phyloP scores from a whole-genome alignment of 2,797 vertebrate species.

The Pelodytes ibericus region DNA sequence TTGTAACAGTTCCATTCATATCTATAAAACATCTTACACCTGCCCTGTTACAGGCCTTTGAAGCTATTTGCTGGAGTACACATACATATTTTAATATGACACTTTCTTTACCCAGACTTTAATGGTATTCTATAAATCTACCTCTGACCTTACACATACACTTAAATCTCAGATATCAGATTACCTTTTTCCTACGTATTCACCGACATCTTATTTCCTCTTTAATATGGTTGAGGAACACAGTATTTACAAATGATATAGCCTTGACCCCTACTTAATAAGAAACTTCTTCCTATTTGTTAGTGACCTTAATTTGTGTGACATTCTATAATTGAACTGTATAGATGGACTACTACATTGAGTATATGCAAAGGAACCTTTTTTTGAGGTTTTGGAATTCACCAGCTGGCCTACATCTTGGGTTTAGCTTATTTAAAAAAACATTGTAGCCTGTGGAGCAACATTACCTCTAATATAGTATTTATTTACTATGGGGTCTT shows the following conservation, averaged over 20 bases:
- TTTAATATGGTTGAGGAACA: neutral
- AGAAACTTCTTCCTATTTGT: neutral
- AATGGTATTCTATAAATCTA: conserved; percentile 1
- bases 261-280: neutral
- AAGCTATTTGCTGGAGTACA: conserved; percentile 8
- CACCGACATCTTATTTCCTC: conserved; percentile 12
- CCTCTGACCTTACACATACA: conserved; percentile 12
- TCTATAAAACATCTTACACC: neutral
- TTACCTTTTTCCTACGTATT: neutral
- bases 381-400: too few species aligned
- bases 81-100: neutral
- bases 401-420: too few species aligned
- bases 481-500: too few species aligned
- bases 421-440: too few species aligned
- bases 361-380: too few species aligned
- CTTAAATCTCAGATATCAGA: neutral
- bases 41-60: conserved; percentile 10
- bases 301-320: neutral
- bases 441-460: too few species aligned
- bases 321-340: too few species aligned
- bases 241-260: neutral
- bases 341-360: too few species aligned
- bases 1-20: neutral
- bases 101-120: neutral
- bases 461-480: too few species aligned